Evolutionary conservation across 2,113 vertebrate species (phyloP).

Genomic region (Corythaixoides concolor): DNA sequence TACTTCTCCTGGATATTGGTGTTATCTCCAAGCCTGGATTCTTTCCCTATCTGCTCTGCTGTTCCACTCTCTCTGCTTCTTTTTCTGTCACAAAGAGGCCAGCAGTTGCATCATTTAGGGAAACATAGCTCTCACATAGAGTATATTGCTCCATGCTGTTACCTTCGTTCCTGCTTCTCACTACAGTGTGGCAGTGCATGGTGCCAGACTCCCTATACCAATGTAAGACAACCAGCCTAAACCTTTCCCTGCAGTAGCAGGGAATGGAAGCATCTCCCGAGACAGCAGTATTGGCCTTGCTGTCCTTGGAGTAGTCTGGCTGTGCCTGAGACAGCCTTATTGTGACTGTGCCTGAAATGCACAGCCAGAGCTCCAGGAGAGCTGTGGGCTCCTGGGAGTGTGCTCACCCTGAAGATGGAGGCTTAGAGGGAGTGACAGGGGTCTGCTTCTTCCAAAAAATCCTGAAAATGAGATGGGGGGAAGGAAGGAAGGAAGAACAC

Average conservation of each 20-base stretch:
- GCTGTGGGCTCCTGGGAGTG: not conserved
- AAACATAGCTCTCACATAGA: not conserved
- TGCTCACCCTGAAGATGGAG: not conserved
- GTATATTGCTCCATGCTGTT: not conserved
- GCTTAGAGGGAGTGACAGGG: not conserved
- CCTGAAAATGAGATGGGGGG: not conserved
- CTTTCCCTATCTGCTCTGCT: not conserved
- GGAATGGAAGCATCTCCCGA: not conserved
- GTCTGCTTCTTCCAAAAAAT: not conserved
- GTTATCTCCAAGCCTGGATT: not conserved
- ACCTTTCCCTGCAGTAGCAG: not conserved
- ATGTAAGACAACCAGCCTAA: not conserved
- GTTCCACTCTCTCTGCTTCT: not conserved
- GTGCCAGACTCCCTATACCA: not conserved
- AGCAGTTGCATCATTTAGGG: not conserved
- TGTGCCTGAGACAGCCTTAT: not conserved
- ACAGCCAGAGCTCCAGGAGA: not conserved
- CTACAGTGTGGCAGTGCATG: not conserved
- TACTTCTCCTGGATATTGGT: not conserved
- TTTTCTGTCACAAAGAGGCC: not conserved
- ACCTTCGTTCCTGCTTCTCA: not conserved
- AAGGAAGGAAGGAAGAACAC: not conserved
- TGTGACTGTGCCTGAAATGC: rapidly evolving
- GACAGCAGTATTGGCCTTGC: not conserved
- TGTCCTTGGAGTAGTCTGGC: not conserved